Evolutionary conservation across 1,140 invertebrate species (phyloP).

Genomic region (Drosophila kohkoa): DNA sequence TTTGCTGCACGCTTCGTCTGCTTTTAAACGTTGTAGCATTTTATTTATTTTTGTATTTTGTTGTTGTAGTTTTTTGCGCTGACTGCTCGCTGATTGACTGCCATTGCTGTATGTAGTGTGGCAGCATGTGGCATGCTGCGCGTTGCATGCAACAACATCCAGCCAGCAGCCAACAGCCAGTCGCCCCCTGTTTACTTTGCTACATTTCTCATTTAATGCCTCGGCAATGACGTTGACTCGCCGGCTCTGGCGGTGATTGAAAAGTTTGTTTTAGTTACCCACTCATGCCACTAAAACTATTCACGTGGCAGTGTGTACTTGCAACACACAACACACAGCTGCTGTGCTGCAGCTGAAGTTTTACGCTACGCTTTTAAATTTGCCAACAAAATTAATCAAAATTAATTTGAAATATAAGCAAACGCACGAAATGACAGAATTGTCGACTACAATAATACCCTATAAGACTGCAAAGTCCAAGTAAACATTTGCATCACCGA

Average conservation of each 20-base stretch:
- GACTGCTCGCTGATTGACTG: slow-evolving; percentile 69
- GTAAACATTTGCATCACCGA: background rate
- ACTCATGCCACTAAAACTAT: background rate
- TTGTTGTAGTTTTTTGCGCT: slow-evolving; percentile 19
- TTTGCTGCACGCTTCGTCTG: slow-evolving; percentile 40
- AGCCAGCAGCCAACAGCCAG: slow-evolving; percentile 1
- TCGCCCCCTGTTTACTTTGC: slow-evolving; percentile 60
- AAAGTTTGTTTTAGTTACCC: slow-evolving; percentile 64
- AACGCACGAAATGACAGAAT: background rate
- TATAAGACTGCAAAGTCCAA: too few relatives aligned
- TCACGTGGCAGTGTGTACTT: background rate
- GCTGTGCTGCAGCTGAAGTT: background rate
- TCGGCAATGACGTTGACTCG: slow-evolving; percentile 66
- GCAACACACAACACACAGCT: slow-evolving; percentile 6
- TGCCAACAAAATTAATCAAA: slow-evolving; percentile 3
- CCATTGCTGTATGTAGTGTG: slow-evolving; percentile 23
- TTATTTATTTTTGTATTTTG: slow-evolving; percentile 45
- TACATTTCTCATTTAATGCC: slow-evolving; percentile 72
- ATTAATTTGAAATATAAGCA: slow-evolving; percentile 2
- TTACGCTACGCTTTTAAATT: slow-evolving; percentile 16
- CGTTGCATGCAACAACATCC: slow-evolving; percentile 16
- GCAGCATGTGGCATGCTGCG: slow-evolving; percentile 13
- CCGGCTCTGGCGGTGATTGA: slow-evolving; percentile 65
- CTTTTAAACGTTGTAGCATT: slow-evolving; percentile 57
- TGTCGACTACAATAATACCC: background rate